Base-by-base conservation (phyloP, 2,888 invertebrate genomes). In the Romanomermis culicivorax region DNA sequence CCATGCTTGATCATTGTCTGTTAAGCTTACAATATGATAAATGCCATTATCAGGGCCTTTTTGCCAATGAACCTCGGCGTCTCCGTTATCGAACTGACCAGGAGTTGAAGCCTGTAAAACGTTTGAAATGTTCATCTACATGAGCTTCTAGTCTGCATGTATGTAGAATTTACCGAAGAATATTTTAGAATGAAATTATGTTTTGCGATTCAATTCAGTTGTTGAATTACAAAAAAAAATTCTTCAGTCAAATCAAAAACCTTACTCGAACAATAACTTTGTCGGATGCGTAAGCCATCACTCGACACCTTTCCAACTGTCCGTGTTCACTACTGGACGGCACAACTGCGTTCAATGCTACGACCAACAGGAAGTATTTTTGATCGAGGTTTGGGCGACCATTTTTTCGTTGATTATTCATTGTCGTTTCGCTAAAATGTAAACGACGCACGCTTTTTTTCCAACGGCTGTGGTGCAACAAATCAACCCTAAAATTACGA, bases 91-190 rank as follows among this genome's bases (percentile, higher is more conserved):
- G 72, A 97, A 97, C 70, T 95, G 95, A 0, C 95, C 95, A 0
- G 95, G 95, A 75, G 95, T 95, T 24, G 93, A 95, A 53, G 95
- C 95, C 86, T 87, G 73, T n/a, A n/a, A n/a, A n/a, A n/a, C n/a
- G n/a, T n/a, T n/a, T n/a, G n/a, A n/a, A n/a, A n/a, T n/a, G n/a
- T n/a, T n/a, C n/a, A n/a, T n/a, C n/a, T n/a, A n/a, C n/a, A n/a
- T n/a, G n/a, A n/a, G n/a, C n/a, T n/a, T n/a, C n/a, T n/a, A n/a
- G n/a, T n/a, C n/a, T n/a, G n/a, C n/a, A n/a, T n/a, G n/a, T n/a
- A n/a, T n/a, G n/a, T n/a, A n/a, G n/a, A n/a, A n/a, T n/a, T n/a
- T n/a, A n/a, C n/a, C n/a, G n/a, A n/a, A n/a, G n/a, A n/a, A n/a
- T n/a, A n/a, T n/a, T n/a, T n/a, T n/a, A n/a, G n/a, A n/a, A n/a